These are phyloP conservation scores for Tetanocera ferruginea DNA, from an alignment of 2,888 invertebrate species.

Conservation along the genomic window DNA sequence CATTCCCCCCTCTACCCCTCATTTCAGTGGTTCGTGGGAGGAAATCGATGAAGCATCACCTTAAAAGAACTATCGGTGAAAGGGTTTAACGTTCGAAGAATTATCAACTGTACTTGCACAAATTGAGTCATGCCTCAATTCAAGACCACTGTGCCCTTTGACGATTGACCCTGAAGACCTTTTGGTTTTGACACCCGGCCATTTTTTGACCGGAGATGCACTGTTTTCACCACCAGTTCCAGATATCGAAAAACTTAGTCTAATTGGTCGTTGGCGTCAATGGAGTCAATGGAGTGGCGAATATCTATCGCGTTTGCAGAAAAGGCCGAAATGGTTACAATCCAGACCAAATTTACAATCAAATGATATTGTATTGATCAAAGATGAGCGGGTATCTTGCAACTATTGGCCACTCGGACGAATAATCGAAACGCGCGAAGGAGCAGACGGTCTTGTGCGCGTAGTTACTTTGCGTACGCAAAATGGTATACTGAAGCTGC, in stretches of 20 bases:
- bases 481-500: constrained; percentile 29
- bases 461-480: constrained; percentile 37
- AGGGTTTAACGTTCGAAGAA: constrained; percentile 22
- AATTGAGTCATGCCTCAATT: not conserved
- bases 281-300: too few species aligned
- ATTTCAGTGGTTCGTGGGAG: constrained; percentile 37
- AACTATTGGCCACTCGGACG: constrained; percentile 41
- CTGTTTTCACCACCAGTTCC: constrained; percentile 32
- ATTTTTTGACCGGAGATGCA: constrained; percentile 44
- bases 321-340: constrained; percentile 43
- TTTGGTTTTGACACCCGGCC: constrained; percentile 36
- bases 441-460: constrained; percentile 40
- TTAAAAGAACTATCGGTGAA: constrained; percentile 27
- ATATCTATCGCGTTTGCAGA: too few species aligned
- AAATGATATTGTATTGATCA: constrained; percentile 42
- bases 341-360: constrained; percentile 28
- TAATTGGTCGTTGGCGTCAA: constrained; percentile 26
- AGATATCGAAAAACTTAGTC: not conserved
- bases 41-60: constrained; percentile 21
- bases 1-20: constrained; percentile 36
- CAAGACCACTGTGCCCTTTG: constrained; percentile 21
- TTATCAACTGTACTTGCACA: constrained; percentile 9
- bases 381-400: constrained; percentile 38
- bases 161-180: constrained; percentile 35
- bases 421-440: constrained; percentile 38